These are phyloP conservation scores for Lithophane semibrunnea DNA, from an alignment of 2,888 invertebrate species.

Conservation along the genomic window DNA sequence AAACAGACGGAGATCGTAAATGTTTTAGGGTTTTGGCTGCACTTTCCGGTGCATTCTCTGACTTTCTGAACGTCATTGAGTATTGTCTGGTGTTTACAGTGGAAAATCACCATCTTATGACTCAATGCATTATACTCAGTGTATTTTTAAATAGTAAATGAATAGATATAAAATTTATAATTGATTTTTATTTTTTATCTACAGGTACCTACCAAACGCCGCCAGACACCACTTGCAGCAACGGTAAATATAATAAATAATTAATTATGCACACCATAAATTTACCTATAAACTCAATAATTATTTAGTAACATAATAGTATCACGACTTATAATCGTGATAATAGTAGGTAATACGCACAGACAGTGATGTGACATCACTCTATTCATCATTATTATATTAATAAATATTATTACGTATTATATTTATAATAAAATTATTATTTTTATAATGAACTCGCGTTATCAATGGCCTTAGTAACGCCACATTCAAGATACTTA, in stretches of 20 bases:
- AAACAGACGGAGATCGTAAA: conserved; percentile 41
- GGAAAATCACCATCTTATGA: conserved; percentile 3
- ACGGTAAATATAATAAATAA: conserved; percentile 75
- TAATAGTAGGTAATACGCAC: neutral
- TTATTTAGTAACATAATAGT: conserved; percentile 14
- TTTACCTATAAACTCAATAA: conserved; percentile 8
- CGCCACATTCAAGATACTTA: conserved; percentile 14
- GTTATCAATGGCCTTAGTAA: conserved; percentile 48
- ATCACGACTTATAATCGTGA: conserved; percentile 28
- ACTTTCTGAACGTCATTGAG: conserved; percentile 1
- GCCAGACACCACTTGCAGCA: conserved; percentile 77
- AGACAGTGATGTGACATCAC: conserved; percentile 19
- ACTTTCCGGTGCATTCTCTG: neutral
- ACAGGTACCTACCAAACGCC: conserved; percentile 69
- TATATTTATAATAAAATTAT: conserved; percentile 15
- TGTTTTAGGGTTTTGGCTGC: conserved; percentile 43
- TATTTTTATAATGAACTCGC: conserved; percentile 12
- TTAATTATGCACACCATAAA: conserved; percentile 2
- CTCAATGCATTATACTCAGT: no score
- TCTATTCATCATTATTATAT: neutral
- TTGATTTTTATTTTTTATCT: conserved; percentile 54
- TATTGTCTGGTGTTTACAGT: neutral
- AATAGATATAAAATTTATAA: neutral
- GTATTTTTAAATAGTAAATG: neutral
- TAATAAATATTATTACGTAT: neutral